Evolutionary conservation across 2,113 vertebrate species (phyloP).

Genomic region (Geococcyx californianus): DNA sequence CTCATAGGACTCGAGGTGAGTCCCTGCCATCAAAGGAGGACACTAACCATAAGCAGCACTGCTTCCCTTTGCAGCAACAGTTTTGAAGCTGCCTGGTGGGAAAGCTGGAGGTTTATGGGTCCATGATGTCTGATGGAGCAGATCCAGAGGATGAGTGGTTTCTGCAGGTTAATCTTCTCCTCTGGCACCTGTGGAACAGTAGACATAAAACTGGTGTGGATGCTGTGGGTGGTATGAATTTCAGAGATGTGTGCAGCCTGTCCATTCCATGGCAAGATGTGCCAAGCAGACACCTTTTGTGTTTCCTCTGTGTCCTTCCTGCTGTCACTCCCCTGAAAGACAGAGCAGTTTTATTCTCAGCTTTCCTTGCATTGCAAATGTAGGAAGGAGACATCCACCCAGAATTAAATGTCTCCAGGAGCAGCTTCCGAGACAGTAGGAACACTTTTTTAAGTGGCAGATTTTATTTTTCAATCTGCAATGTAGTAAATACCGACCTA

Average conservation of each 20-base stretch:
- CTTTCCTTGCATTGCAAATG: background rate
- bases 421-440: background rate
- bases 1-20: background rate
- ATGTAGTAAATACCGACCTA: background rate
- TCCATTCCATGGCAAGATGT: background rate
- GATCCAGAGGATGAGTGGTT: background rate
- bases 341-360: background rate
- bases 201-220: background rate
- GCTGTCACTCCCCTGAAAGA: background rate
- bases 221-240: background rate
- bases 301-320: background rate
- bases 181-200: background rate
- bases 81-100: background rate
- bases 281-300: background rate
- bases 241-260: background rate
- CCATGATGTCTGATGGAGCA: background rate
- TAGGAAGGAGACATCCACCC: background rate
- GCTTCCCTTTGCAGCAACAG: background rate
- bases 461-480: background rate
- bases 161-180: background rate
- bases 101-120: background rate
- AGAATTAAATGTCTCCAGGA: background rate
- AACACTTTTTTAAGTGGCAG: background rate
- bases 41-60: background rate
- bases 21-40: background rate